Conservation (phyloP, 1,140 invertebrate genomes). For the Drosophila navojoa region DNA sequence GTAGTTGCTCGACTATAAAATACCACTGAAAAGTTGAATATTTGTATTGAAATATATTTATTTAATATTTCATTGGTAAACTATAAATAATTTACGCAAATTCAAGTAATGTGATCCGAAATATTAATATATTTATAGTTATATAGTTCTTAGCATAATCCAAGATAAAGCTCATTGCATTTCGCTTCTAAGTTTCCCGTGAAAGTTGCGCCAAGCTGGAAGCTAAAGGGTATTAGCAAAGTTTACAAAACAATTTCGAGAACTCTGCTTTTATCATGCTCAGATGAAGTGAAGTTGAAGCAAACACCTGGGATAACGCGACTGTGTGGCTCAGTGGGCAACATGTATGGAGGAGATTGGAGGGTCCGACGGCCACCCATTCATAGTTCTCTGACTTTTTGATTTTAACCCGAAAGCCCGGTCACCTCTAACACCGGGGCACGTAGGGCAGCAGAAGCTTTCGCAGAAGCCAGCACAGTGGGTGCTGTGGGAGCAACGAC, state of each 20-base stretch:
- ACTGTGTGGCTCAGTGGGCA: conserved; percentile 19
- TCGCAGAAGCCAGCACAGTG: background rate
- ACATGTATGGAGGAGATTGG: background rate
- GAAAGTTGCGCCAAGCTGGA: background rate
- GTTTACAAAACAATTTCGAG: conserved; percentile 71
- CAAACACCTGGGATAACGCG: conserved; percentile 63
- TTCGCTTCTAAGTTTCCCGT: background rate
- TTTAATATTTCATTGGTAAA: background rate
- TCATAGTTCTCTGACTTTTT: conserved; percentile 55
- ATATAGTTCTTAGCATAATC: background rate
- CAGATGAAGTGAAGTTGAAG: conserved; percentile 56
- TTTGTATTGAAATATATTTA: background rate
- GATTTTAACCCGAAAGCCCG: conserved; percentile 38
- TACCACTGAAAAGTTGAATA: background rate
- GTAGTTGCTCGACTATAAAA: conserved; percentile 5
- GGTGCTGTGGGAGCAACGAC: background rate
- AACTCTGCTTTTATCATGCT: conserved; percentile 49
- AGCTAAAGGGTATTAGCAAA: conserved; percentile 37
- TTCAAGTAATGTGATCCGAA: too few relatives aligned
- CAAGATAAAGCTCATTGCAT: background rate
- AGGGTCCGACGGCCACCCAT: conserved; percentile 6
- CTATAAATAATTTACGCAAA: too few relatives aligned
- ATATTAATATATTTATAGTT: too few relatives aligned
- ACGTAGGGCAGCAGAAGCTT: background rate
- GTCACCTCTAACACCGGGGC: background rate